These are phyloP conservation scores for Chlorops oryzae DNA, from an alignment of 1,140 invertebrate species.

Conservation along the genomic window DNA sequence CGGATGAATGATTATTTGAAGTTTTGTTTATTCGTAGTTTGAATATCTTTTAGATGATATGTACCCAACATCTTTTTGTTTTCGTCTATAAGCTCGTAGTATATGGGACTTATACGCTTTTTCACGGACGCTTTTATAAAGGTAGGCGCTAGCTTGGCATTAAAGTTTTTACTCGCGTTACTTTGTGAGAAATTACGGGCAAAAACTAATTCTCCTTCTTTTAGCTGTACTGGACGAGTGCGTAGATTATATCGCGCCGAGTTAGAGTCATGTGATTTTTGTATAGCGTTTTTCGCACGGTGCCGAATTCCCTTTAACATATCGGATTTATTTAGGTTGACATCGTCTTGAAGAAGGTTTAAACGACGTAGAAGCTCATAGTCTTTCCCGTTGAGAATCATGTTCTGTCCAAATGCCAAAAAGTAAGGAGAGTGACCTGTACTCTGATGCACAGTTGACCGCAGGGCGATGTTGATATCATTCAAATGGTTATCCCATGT, in stretches of 20 bases:
- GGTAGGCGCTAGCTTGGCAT: conserved; percentile 5
- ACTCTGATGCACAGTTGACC: neutral
- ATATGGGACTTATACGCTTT: too few relatives aligned
- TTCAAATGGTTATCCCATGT: conserved; percentile 12
- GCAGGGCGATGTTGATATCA: neutral
- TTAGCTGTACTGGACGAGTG: neutral
- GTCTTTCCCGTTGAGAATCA: neutral
- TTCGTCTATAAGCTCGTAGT: too few relatives aligned
- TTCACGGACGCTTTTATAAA: conserved; percentile 11
- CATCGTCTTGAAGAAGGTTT: neutral
- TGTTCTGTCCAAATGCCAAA: neutral
- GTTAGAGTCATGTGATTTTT: neutral
- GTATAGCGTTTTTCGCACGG: neutral
- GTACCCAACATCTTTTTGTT: too few relatives aligned
- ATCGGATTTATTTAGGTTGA: conserved; percentile 1
- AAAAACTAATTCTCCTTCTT: conserved; percentile 3
- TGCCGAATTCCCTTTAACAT: neutral
- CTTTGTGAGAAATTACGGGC: neutral
- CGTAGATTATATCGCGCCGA: conserved; percentile 4
- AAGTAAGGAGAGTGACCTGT: neutral
- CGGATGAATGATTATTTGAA: too few relatives aligned
- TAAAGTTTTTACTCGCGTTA: neutral
- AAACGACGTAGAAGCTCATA: neutral
- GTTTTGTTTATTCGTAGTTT: too few relatives aligned
- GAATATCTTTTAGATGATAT: too few relatives aligned